Evolutionary conservation across 2,888 invertebrate genomes (phyloP).

Genomic region (Drosophila barbarae): DNA sequence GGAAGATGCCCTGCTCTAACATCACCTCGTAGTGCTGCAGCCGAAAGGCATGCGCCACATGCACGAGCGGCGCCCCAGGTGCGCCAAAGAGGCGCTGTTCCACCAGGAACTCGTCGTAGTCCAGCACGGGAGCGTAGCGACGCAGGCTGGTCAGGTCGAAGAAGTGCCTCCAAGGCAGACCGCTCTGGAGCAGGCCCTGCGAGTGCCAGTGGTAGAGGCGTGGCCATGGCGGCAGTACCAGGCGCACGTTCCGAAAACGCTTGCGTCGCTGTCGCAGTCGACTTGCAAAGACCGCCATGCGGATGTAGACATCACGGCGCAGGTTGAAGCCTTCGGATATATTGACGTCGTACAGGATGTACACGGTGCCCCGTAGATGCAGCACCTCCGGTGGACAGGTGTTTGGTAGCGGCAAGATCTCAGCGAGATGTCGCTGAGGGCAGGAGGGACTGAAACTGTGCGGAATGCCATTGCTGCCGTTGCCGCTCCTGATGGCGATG

Average conservation of each 20-base stretch:
- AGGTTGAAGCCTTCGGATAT: constrained; percentile 98
- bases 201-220: constrained; percentile 94
- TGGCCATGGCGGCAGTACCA: constrained; percentile 96
- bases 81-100: constrained; percentile 80
- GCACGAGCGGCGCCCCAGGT: constrained; percentile 68
- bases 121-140: constrained; percentile 88
- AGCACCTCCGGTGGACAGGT: constrained; percentile 52
- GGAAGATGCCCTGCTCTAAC: constrained; percentile 89
- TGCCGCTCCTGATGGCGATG: background rate
- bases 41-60: constrained; percentile 88
- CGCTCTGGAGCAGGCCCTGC: constrained; percentile 81
- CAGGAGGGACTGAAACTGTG: constrained; percentile 22
- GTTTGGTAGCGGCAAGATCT: constrained; percentile 12
- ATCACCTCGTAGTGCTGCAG: constrained; percentile 92
- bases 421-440: constrained; percentile 34
- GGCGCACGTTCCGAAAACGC: constrained; percentile 81
- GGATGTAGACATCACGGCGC: constrained; percentile 96
- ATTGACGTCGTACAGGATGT: constrained; percentile 95
- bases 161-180: constrained; percentile 89
- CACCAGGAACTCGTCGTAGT: constrained; percentile 89
- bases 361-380: constrained; percentile 77
- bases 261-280: constrained; percentile 82
- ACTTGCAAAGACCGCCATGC: constrained; percentile 91
- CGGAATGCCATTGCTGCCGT: background rate
- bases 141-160: constrained; percentile 91